Conservation (phyloP, 2,888 invertebrate species). For the Sepioteuthis lessoniana region DNA sequence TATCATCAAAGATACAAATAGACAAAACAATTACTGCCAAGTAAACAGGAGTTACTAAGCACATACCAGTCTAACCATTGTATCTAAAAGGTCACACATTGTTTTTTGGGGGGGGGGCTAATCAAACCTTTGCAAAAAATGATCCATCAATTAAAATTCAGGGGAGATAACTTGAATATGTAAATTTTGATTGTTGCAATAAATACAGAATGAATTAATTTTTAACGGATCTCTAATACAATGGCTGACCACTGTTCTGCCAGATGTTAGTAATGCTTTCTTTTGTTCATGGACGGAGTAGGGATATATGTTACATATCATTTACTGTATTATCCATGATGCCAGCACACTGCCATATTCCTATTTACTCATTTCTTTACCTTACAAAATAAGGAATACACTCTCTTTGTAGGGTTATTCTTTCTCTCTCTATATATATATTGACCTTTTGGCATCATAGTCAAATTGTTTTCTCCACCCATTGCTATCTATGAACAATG, state of each 20-base stretch:
- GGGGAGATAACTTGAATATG: background rate
- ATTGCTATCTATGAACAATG: background rate
- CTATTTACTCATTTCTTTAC: background rate
- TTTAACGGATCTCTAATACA: background rate
- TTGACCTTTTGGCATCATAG: too few species aligned
- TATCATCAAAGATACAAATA: background rate
- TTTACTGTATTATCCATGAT: background rate
- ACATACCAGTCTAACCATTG: too few species aligned
- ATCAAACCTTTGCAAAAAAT: background rate
- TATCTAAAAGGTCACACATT: background rate
- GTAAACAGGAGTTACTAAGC: background rate
- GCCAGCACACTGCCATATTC: background rate
- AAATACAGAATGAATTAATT: background rate
- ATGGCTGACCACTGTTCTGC: background rate
- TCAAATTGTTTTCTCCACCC: background rate
- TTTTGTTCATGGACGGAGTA: background rate
- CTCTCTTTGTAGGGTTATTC: background rate
- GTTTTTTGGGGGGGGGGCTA: too few species aligned
- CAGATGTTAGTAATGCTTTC: background rate
- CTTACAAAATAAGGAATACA: background rate
- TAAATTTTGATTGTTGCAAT: background rate
- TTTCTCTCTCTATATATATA: background rate
- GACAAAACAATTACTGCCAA: background rate
- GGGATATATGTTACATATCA: background rate
- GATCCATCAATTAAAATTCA: background rate